Conservation (phyloP, 2,113 vertebrate genomes). For the Apaloderma vittatum region DNA sequence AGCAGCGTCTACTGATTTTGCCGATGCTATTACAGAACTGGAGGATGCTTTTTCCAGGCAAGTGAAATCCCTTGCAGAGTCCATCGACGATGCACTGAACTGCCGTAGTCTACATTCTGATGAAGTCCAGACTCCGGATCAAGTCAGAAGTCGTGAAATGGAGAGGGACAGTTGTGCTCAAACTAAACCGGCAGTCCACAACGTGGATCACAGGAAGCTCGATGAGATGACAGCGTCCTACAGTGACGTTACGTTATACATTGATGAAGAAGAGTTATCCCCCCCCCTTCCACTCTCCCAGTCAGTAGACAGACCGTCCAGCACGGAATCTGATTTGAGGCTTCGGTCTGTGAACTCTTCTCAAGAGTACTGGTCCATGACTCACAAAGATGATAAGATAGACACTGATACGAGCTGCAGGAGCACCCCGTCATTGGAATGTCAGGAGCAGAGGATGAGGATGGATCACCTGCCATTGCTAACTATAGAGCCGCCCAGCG, state of each 20-base stretch:
- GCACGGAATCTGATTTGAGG: conserved; percentile 88
- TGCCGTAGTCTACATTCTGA: conserved; percentile 92
- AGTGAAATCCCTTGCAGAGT: conserved; percentile 96
- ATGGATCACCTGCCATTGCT: conserved; percentile 91
- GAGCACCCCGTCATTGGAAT: conserved; percentile 92
- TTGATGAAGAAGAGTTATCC: conserved; percentile 95
- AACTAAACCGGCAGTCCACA: conserved; percentile 79
- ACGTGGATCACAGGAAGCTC: conserved; percentile 84
- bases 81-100: conserved; percentile 95
- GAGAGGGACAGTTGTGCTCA: conserved; percentile 83
- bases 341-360: conserved; percentile 85
- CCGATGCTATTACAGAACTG: conserved; percentile 94
- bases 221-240: conserved; percentile 97
- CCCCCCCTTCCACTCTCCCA: conserved; percentile 90
- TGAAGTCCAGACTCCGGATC: conserved; percentile 80
- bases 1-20: conserved; percentile 86
- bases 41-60: conserved; percentile 97
- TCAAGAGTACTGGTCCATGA: conserved; percentile 94
- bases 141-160: conserved; percentile 77
- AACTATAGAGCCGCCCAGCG: conserved; percentile 95
- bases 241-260: conserved; percentile 96
- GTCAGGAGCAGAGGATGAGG: conserved; percentile 88
- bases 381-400: conserved; percentile 90
- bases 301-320: conserved; percentile 86
- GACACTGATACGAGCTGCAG: conserved; percentile 93